Evolutionary conservation across 1,140 invertebrate genomes (phyloP).

Genomic region (Trichoplusia ni): DNA sequence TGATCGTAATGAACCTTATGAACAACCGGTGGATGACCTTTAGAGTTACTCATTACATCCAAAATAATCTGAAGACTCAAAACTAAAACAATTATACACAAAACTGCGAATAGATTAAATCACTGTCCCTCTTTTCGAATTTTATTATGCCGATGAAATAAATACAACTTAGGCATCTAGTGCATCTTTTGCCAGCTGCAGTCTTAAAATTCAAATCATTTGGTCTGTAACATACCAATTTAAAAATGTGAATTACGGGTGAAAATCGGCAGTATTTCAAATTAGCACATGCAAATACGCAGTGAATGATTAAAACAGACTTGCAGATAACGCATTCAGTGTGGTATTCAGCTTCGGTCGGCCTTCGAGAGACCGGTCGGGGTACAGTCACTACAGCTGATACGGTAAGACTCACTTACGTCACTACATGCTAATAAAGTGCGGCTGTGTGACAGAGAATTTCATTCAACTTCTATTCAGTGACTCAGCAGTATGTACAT

Average conservation of each 20-base stretch:
- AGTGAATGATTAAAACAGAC: not conserved
- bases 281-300: no score
- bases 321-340: conserved; percentile 19
- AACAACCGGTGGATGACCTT: no score
- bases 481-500: conserved; percentile 22
- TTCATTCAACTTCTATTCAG: conserved; percentile 31
- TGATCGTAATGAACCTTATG: not conserved
- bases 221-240: not conserved
- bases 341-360: conserved; percentile 17
- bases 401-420: conserved; percentile 31
- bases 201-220: no score
- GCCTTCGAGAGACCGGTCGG: conserved; percentile 35
- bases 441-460: conserved; percentile 30
- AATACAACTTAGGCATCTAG: no score
- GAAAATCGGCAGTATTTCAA: no score
- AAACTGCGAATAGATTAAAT: no score
- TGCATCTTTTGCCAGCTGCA: no score
- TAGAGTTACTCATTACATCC: no score
- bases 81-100: no score
- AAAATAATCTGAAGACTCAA: no score
- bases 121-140: no score
- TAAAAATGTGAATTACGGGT: not conserved
- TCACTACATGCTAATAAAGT: conserved; percentile 32
- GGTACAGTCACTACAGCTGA: conserved; percentile 39
- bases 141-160: no score